These are phyloP conservation scores for Alethe diademata DNA, from an alignment of 2,113 vertebrate species.

Conservation along the genomic window DNA sequence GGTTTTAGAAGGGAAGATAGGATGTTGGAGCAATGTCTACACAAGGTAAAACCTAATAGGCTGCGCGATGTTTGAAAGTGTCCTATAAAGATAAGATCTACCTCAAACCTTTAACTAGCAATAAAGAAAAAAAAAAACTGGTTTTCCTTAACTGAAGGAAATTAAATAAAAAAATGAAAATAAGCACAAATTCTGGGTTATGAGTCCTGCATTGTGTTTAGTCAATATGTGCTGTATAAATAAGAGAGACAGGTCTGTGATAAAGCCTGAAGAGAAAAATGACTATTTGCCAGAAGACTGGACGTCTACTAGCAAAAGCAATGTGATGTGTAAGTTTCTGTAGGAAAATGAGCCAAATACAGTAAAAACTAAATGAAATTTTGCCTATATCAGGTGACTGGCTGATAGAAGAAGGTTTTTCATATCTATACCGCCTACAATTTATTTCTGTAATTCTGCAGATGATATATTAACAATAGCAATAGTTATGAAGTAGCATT, in stretches of 20 bases:
- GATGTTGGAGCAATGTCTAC: background rate
- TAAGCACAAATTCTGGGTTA: background rate
- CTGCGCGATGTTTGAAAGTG: background rate
- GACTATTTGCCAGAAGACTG: background rate
- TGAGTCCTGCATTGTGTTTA: background rate
- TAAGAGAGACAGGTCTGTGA: background rate
- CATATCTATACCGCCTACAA: background rate
- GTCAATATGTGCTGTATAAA: background rate
- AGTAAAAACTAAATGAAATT: background rate
- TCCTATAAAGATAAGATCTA: background rate
- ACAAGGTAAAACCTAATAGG: background rate
- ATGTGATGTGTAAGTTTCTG: background rate
- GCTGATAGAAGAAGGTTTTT: background rate
- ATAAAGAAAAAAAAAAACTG: background rate
- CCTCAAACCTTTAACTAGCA: background rate
- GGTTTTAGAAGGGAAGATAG: background rate
- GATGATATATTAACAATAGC: background rate
- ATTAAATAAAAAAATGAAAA: background rate
- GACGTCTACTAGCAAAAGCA: fast-evolving
- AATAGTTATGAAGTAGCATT: background rate
- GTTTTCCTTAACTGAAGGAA: background rate
- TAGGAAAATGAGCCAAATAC: background rate
- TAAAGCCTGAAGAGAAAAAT: background rate
- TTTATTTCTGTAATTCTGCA: background rate
- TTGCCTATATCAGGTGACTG: background rate